Base-by-base conservation (phyloP, 2,113 vertebrate genomes). In the Siniperca knerii region DNA sequence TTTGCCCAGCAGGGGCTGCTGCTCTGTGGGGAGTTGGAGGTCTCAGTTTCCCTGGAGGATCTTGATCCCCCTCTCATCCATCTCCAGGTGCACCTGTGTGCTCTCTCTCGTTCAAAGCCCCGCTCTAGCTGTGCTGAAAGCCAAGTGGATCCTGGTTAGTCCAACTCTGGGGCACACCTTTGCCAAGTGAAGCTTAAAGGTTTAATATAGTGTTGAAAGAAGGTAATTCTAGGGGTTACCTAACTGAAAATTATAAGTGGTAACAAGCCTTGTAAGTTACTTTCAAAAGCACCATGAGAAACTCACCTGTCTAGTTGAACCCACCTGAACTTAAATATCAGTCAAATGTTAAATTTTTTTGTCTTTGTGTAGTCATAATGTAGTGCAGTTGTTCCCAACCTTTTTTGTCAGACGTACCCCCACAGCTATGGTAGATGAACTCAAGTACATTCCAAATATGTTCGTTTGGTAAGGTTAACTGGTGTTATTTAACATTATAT, bases 1-100 rank as follows among this genome's bases (percentile, higher is more conserved):
- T 84, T 87, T 81, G 83, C 89, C 90, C 92, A 88, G 84, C 90
- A 89, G 93, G 89, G 81, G 87, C 84, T 82, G 68, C 79, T 40
- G 23, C 91, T 86, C 89, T 61, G 83, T 83, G 82, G 87, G 90
- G 85, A 89, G 86, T 44, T 88, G 61, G 83, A 79, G 90, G 87
- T 87, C 83, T 89, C 67, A 8, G 66, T 75, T 83, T 92, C 90
- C 84, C 87, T 76, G 79, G 89, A 87, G 85, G 66, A 87, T 81
- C 76, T 75, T 86, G 87, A 90, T 89, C 88, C 78, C 48, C 58
- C 73, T 87, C 89, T 92, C 86, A 93, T 93, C 92, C 85, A 88
- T 90, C 88, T 88, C 84, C 85, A 64, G 58, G 85, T 89, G 83
- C 82, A 88, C 72, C 82, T 80, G 82, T 79, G 83, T 77, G 80